These are phyloP conservation scores for Grantiella picta DNA, from an alignment of 2,113 vertebrate genomes.

Conservation along the genomic window DNA sequence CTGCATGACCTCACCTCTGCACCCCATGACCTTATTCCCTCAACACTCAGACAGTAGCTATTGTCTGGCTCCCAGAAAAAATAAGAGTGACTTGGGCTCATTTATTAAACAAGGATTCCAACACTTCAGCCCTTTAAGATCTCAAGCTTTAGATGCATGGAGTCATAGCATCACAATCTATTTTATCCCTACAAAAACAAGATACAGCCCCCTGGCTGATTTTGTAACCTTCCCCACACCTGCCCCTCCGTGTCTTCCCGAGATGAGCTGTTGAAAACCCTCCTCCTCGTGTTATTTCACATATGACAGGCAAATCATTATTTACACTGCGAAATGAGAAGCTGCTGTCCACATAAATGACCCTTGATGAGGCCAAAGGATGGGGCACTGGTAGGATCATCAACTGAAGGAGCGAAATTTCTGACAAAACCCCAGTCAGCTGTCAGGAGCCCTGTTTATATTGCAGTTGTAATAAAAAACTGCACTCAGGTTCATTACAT, in stretches of 20 bases:
- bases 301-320: background rate
- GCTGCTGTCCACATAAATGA: background rate
- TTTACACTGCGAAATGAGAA: background rate
- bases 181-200: slow-evolving; percentile 28
- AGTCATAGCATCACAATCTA: slow-evolving; percentile 16
- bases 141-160: background rate
- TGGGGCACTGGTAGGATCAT: background rate
- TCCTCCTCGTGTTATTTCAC: background rate
- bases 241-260: background rate
- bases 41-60: background rate
- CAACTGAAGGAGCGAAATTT: background rate
- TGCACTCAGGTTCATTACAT: background rate
- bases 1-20: background rate
- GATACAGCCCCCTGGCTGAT: background rate
- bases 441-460: background rate
- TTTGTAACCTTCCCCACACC: slow-evolving; percentile 26
- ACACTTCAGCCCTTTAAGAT: background rate
- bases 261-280: slow-evolving; percentile 33
- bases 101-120: background rate
- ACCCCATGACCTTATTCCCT: background rate
- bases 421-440: background rate
- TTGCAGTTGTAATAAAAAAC: background rate
- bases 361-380: background rate
- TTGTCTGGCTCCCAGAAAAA: background rate
- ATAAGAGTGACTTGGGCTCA: background rate